Evolutionary conservation across 2,113 vertebrate species (phyloP).

Genomic region (Gnathonemus echidnorhynchus): DNA sequence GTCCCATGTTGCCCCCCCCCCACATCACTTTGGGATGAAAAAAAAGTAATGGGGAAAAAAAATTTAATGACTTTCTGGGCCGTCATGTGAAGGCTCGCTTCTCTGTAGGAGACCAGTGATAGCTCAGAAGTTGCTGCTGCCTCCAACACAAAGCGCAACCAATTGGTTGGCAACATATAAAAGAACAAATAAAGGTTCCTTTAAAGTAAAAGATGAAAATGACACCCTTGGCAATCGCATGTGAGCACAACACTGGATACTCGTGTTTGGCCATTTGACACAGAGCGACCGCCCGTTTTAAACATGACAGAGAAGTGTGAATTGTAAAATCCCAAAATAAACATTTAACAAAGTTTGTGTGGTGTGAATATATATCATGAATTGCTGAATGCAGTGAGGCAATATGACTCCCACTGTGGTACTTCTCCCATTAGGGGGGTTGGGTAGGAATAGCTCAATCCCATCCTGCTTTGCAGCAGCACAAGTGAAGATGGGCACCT

Average conservation of each 20-base stretch:
- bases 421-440: not conserved
- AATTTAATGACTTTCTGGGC: conserved; percentile 22
- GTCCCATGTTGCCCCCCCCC: not conserved
- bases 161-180: conserved; percentile 4
- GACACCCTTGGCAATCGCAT: not conserved
- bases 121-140: not conserved
- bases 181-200: not conserved
- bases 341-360: not conserved
- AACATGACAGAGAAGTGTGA: not conserved
- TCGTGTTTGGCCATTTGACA: not conserved
- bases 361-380: not conserved
- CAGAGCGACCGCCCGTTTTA: not conserved
- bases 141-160: not conserved
- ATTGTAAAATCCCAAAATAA: not conserved
- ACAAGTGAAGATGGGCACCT: not conserved
- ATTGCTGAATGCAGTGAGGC: not conserved
- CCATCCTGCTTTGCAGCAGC: not conserved
- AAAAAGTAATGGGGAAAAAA: not conserved
- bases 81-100: not conserved
- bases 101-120: not conserved
- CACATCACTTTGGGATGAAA: conserved; percentile 1
- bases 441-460: not conserved
- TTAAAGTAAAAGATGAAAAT: not conserved
- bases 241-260: not conserved
- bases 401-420: not conserved